Base-by-base conservation (phyloP, 2,113 vertebrate species). In the Rhadina sibilatrix region DNA sequence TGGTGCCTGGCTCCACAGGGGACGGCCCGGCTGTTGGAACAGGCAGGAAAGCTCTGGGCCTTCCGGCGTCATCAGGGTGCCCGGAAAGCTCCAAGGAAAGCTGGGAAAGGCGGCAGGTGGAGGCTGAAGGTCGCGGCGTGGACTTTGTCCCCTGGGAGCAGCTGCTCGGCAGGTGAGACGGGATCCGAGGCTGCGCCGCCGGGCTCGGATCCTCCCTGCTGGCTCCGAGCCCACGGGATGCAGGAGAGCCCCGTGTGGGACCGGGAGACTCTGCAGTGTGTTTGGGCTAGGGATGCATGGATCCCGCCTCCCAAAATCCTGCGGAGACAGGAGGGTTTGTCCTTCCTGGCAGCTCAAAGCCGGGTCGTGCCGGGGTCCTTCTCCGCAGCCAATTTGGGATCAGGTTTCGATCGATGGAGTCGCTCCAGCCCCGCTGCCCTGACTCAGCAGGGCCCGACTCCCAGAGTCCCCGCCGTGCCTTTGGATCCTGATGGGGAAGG, bases 361-460 rank as follows among this genome's bases (percentile, higher is more conserved):
- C 1, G 1, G 33, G 49, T 8, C 6, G 11, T n/a, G 68, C 79
- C 2, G 4, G 27, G 50, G 37, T 61, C 75, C 35, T 60, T 37
- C 17, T 30, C 50, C 1, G 2, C 69, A 46, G 40, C 49, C 7
- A 4, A 1, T 47, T 69, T 38, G 71, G 90, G 61, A 12, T 89
- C 94, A 35, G 65, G 77, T 94, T 87, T 91, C 84, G 31, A 93
- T 91, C 95, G 47, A 96, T 95, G 90, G 31, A 57, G 81, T 42
- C 7, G 9, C 71, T 92, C 56, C 81, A 38, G 52, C 64, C 77
- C 66, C 8, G 17, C 61, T 44, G 87, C 69, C 83, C 95, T 96
- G 96, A 96, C 96, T 97, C 96, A 97, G 95, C 95, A 94, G 74
- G 53, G 68, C 78, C 64, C 12, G 1, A 3, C 18, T 65, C n/a